Percentiles rank a stretch among this genome's conserved stretches.
These are phyloP conservation scores for Lerema accius DNA, from an alignment of 1,140 invertebrate species.

Conservation along the genomic window DNA sequence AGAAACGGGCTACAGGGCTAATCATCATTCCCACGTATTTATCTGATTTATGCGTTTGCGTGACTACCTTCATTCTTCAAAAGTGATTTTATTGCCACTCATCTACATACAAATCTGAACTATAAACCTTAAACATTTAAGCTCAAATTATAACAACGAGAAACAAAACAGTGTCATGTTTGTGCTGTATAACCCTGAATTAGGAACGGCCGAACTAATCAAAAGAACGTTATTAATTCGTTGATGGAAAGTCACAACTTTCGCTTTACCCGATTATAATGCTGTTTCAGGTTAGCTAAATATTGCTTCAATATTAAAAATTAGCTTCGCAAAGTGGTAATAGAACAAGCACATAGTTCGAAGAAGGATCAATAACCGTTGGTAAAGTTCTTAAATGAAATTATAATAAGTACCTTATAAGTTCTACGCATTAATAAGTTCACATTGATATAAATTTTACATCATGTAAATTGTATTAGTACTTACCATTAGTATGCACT, in stretches of 20 bases:
- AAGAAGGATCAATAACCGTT: too few relatives aligned
- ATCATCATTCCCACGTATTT: conserved; percentile 59
- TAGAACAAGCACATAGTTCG: too few relatives aligned
- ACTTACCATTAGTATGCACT: too few relatives aligned
- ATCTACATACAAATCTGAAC: conserved; percentile 46
- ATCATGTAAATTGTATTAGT: too few relatives aligned
- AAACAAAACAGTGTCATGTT: conserved; percentile 61
- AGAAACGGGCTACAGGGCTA: conserved; percentile 32
- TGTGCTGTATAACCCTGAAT: conserved; percentile 61
- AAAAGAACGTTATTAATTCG: conserved; percentile 62
- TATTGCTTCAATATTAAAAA: too few relatives aligned
- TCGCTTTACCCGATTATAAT: background rate
- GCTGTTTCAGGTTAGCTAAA: too few relatives aligned
- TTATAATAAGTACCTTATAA: too few relatives aligned
- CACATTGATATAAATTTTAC: too few relatives aligned
- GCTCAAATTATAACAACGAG: conserved; percentile 42
- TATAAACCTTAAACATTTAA: conserved; percentile 43
- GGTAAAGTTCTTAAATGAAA: too few relatives aligned
- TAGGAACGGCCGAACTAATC: conserved; percentile 66
- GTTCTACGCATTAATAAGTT: too few relatives aligned
- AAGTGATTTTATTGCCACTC: conserved; percentile 64
- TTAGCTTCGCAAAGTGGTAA: too few relatives aligned
- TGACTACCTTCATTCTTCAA: conserved; percentile 64
- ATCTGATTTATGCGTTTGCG: conserved; percentile 67
- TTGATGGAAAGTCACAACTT: conserved; percentile 33